Conservation (phyloP, 1,140 invertebrate genomes). For the Drosophila sturtevanti region DNA sequence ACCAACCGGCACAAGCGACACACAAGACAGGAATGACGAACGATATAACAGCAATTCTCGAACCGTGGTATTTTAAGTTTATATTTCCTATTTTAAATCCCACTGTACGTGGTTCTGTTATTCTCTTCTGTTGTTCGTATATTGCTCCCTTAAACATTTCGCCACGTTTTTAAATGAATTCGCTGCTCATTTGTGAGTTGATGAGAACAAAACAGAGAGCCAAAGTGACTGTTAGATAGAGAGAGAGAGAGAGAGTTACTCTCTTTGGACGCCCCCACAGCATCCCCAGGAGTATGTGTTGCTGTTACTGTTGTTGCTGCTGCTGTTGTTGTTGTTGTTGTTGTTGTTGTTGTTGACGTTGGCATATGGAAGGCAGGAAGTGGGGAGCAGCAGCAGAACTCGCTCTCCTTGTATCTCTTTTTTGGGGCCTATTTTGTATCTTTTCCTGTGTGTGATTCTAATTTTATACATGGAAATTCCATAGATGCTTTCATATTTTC, state of each 20-base stretch:
- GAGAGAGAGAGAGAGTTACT: conserved; percentile 21
- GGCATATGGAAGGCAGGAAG: conserved; percentile 69
- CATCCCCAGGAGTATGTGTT: conserved; percentile 60
- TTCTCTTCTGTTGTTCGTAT: no score
- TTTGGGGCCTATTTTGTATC: conserved; percentile 63
- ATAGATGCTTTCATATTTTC: conserved; percentile 77
- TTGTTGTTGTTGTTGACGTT: conserved; percentile 23
- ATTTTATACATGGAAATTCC: conserved; percentile 75
- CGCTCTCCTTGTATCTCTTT: conserved; percentile 51
- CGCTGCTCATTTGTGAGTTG: not conserved
- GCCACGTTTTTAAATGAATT: not conserved
- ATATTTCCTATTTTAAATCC: no score
- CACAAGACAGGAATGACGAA: not conserved
- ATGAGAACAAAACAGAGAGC: not conserved
- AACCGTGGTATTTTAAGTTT: no score
- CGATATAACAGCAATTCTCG: no score
- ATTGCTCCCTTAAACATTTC: not conserved
- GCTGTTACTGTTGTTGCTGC: conserved; percentile 40
- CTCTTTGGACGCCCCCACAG: conserved; percentile 37
- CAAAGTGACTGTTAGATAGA: conserved; percentile 7
- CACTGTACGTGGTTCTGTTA: no score
- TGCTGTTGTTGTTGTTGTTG: conserved; percentile 23
- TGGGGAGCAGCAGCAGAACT: conserved; percentile 35
- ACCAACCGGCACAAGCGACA: not conserved
- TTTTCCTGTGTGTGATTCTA: conserved; percentile 63